Conservation (phyloP, 2,113 vertebrate genomes). For the Pollachius pollachius region DNA sequence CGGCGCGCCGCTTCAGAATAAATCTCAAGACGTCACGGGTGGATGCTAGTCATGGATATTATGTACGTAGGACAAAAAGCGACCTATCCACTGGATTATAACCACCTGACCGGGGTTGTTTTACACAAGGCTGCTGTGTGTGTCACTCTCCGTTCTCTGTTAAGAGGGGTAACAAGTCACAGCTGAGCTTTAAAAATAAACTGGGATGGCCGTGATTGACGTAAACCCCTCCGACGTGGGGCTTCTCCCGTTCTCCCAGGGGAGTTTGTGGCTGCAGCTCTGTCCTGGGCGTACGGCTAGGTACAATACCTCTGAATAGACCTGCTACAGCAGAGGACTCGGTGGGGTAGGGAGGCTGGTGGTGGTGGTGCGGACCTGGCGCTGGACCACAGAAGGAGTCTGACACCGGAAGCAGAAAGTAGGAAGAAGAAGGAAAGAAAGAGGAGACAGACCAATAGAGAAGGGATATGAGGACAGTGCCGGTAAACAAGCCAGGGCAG, state of each 20-base stretch:
- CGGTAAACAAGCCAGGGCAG: slow-evolving; percentile 33
- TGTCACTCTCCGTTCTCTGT: too few species aligned
- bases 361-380: slow-evolving; percentile 79
- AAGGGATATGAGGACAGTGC: slow-evolving; percentile 52
- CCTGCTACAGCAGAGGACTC: slow-evolving; percentile 87
- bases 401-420: slow-evolving; percentile 72
- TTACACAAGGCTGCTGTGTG: too few species aligned
- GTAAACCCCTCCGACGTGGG: too few species aligned
- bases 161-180: too few species aligned
- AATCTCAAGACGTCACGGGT: neutral
- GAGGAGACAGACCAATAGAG: slow-evolving; percentile 41
- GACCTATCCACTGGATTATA: too few species aligned
- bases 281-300: too few species aligned
- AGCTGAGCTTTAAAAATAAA: too few species aligned
- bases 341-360: slow-evolving; percentile 81
- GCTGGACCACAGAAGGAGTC: slow-evolving; percentile 90
- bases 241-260: too few species aligned
- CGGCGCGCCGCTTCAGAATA: neutral
- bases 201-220: too few species aligned
- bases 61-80: too few species aligned
- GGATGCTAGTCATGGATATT: too few species aligned
- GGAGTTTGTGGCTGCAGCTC: neutral
- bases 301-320: slow-evolving; percentile 81
- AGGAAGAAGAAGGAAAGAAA: slow-evolving; percentile 9
- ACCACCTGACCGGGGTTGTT: too few species aligned